These are phyloP conservation scores for Muscicapa adusta DNA, from an alignment of 2,113 vertebrate species.

Conservation along the genomic window DNA sequence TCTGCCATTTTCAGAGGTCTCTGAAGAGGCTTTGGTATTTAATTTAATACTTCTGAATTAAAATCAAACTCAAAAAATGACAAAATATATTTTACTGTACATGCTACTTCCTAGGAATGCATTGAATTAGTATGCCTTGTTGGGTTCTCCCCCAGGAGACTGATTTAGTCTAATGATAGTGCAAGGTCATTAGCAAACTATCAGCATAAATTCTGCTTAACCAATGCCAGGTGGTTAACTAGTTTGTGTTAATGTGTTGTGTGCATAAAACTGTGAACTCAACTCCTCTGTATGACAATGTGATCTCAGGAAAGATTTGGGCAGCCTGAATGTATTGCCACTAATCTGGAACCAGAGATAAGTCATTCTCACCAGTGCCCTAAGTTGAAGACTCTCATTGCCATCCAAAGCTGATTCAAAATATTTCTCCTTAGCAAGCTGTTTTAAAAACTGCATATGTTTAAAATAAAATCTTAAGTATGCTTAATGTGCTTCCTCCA, in stretches of 20 bases:
- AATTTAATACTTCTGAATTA: conserved; percentile 12
- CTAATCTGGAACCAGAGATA: neutral
- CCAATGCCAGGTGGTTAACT: conserved; percentile 39
- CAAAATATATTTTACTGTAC: conserved; percentile 22
- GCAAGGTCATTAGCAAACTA: conserved; percentile 48
- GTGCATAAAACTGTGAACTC: conserved; percentile 13
- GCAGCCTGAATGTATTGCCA: neutral
- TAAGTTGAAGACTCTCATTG: neutral
- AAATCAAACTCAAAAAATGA: neutral
- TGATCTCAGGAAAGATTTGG: neutral
- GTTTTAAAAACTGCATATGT: neutral
- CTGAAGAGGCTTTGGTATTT: neutral
- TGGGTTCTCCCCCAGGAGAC: conserved; percentile 14
- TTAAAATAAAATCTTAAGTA: neutral
- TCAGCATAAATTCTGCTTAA: conserved; percentile 52
- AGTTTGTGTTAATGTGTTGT: neutral
- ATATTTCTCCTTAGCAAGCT: neutral
- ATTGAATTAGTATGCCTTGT: conserved; percentile 21
- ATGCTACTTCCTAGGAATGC: neutral
- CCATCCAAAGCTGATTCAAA: neutral
- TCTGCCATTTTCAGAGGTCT: neutral
- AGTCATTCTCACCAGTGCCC: neutral
- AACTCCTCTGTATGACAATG: neutral
- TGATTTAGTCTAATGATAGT: conserved; percentile 44
- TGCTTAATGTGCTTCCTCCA: neutral